Base-by-base conservation (phyloP, 2,888 invertebrate species). In the Aelia acuminata region DNA sequence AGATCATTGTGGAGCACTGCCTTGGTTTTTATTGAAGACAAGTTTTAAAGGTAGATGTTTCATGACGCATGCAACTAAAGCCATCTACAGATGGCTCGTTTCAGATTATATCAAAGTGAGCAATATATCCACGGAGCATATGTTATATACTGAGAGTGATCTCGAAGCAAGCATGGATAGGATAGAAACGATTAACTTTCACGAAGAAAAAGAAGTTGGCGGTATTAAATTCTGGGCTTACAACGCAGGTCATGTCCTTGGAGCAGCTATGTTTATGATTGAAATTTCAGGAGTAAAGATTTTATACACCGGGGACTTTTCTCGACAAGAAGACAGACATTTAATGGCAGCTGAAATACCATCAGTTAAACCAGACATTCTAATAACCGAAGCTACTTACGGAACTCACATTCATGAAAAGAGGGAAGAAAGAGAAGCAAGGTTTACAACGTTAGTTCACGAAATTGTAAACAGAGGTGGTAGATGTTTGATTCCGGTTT, bases 201-300 rank as follows among this genome's bases (percentile, higher is more conserved):
- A 98, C 89, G 98, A 98, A 92, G 99, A 99, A 92, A 98, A 98
- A 91, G 99, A 99, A 91, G 85, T 99, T 0, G 96, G 97, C 91
- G 99, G 99, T 0, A 96, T 99, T 0, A 95, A 97, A 91, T 99
- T 99, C 93, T 99, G 99, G 97, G 98, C 99, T 0, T 99, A 99
- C 92, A 98, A 98, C 92, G 99, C 99, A 0, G 99, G 99, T 0
- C 99, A 99, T 93, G 99, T 99, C 5, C 93, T 99, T 0, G 99
- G 99, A 35, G 99, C 99, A 0, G 99, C 99, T 88, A 99, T 99
- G 99, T 99, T 99, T 92, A 99, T 99, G 98, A 97, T 99, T 89
- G 99, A 99, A 94, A 99, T 99, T 86, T 99, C 99, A 49, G 99
- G 99, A 22, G 98, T 99, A 3, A 98, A 98, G 94, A 94, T 98